phyloP scores from a whole-genome alignment of 1,140 invertebrate genomes.

The Drosophila arawakana region DNA sequence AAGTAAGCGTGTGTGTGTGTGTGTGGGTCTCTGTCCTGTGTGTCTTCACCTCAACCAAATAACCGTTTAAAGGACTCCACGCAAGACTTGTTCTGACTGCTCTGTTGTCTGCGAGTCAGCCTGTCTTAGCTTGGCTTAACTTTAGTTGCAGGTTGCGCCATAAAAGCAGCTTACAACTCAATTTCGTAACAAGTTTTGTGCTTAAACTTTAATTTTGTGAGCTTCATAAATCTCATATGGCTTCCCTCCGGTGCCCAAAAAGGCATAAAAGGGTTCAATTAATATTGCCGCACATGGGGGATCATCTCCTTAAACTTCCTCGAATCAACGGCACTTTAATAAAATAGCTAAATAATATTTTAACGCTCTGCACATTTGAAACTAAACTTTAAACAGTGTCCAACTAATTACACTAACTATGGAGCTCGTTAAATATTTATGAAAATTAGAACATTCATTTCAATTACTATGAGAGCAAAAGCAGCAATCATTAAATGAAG shows the following conservation, averaged over 20 bases:
- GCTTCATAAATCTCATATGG: conserved; percentile 39
- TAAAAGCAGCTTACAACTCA: conserved; percentile 44
- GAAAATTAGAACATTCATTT: conserved; percentile 9
- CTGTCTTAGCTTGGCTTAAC: conserved; percentile 24
- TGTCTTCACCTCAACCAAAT: conserved; percentile 5
- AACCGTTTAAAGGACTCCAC: conserved; percentile 23
- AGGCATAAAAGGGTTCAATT: conserved; percentile 29
- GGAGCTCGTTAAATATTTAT: conserved; percentile 26
- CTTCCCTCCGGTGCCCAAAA: conserved; percentile 14
- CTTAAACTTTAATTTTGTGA: conserved; percentile 40
- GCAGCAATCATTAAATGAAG: conserved; percentile 4
- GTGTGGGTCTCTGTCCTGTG: background rate
- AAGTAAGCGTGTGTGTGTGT: background rate
- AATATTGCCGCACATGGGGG: background rate
- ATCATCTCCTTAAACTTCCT: background rate
- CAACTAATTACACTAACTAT: conserved; percentile 30
- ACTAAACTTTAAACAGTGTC: conserved; percentile 12
- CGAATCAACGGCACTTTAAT: background rate
- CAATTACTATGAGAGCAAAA: conserved; percentile 6
- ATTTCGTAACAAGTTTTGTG: conserved; percentile 39
- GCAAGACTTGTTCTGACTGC: background rate
- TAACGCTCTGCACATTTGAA: background rate
- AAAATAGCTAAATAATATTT: conserved; percentile 3
- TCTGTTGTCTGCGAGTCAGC: background rate
- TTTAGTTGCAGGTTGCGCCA: conserved; percentile 17